Conservation (phyloP, 2,888 invertebrate genomes). For the Drosophila borealis region DNA sequence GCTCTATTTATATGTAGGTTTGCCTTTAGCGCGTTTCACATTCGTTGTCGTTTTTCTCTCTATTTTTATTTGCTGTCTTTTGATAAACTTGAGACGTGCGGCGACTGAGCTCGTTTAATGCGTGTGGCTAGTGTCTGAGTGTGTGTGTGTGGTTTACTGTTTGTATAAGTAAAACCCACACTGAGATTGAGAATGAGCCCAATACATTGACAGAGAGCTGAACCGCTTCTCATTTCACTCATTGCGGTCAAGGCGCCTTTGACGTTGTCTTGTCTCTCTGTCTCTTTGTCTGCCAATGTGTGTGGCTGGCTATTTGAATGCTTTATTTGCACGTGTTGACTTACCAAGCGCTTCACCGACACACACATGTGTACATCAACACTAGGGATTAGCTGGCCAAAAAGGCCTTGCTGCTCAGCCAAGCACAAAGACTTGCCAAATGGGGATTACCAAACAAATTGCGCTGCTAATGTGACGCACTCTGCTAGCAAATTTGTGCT, state of each 20-base stretch:
- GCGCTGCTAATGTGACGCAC: slow-evolving; percentile 65
- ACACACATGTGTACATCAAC: slow-evolving; percentile 25
- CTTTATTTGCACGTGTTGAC: slow-evolving; percentile 80
- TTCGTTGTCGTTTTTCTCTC: slow-evolving; percentile 22
- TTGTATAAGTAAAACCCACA: slow-evolving; percentile 68
- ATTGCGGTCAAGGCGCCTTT: slow-evolving; percentile 76
- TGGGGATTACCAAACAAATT: slow-evolving; percentile 75
- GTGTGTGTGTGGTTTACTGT: slow-evolving; percentile 51
- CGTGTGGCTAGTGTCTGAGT: slow-evolving; percentile 29
- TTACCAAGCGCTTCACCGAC: slow-evolving; percentile 19
- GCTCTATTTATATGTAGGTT: slow-evolving; percentile 14
- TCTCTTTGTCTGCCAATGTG: slow-evolving; percentile 14
- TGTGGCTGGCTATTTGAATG: slow-evolving; percentile 65
- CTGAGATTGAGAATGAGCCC: slow-evolving; percentile 42
- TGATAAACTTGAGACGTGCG: slow-evolving; percentile 80
- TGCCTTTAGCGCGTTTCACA: slow-evolving; percentile 35
- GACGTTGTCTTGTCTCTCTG: slow-evolving; percentile 23
- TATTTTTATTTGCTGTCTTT: slow-evolving; percentile 50
- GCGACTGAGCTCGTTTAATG: slow-evolving; percentile 44
- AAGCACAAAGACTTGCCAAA: slow-evolving; percentile 50
- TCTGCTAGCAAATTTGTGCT: slow-evolving; percentile 29
- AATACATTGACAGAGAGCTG: slow-evolving; percentile 25
- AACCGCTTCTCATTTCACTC: slow-evolving; percentile 62
- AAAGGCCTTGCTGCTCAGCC: slow-evolving; percentile 45
- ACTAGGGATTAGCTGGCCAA: slow-evolving; percentile 60